Conservation (phyloP, 1,140 invertebrate species). For the Acromyrmex heyeri region DNA sequence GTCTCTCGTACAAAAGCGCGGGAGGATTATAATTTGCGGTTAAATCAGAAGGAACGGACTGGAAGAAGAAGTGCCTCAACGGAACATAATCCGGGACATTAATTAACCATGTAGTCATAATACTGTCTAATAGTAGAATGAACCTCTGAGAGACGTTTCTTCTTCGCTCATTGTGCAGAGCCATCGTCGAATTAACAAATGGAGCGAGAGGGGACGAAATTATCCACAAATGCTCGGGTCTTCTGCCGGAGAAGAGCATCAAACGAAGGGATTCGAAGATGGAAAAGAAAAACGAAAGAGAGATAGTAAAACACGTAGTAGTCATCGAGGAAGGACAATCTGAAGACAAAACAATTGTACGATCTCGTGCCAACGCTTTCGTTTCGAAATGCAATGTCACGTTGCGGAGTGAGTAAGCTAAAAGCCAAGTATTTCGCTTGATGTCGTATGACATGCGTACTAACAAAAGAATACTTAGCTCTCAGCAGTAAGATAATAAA, state of each 20-base stretch:
- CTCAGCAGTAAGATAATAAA: constrained; percentile 24
- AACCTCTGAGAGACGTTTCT: constrained; percentile 40
- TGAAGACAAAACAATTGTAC: constrained; percentile 51
- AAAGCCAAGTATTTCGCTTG: constrained; percentile 49
- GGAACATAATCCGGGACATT: constrained; percentile 81
- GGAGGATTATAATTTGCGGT: constrained; percentile 77
- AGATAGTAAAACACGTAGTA: constrained; percentile 6
- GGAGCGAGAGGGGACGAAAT: constrained; percentile 38
- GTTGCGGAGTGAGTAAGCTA: constrained; percentile 22
- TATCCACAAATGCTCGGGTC: neutral
- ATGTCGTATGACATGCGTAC: neutral
- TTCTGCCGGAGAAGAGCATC: constrained; percentile 11
- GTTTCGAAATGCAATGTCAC: constrained; percentile 28
- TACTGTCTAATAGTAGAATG: constrained; percentile 76
- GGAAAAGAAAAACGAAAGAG: constrained; percentile 33
- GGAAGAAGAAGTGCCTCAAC: constrained; percentile 59
- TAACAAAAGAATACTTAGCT: constrained; percentile 38
- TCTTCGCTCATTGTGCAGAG: constrained; percentile 15
- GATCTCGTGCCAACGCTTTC: constrained; percentile 35
- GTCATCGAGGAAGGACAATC: constrained; percentile 47
- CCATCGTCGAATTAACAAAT: constrained; percentile 50
- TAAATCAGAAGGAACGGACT: constrained; percentile 67
- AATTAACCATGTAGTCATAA: constrained; percentile 85
- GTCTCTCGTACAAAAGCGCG: constrained; percentile 57
- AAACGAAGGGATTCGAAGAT: constrained; percentile 2